Percentiles rank a stretch among this genome's conserved stretches.
Conservation (phyloP, 2,888 invertebrate species). For the Falcaria lacertinaria region DNA sequence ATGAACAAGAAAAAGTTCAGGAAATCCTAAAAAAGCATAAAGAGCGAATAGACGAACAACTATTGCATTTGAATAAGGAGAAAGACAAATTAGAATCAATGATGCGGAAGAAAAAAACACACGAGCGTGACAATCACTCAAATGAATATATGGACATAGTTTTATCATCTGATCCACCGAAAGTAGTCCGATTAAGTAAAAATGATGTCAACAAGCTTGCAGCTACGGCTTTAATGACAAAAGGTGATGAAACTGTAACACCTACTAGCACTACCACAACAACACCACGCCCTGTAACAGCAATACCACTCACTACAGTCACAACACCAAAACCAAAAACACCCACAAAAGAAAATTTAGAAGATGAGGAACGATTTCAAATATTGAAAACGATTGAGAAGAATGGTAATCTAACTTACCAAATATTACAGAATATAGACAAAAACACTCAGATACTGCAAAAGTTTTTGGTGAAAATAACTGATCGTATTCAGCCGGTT, state of each 20-base stretch:
- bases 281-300: slow-evolving; percentile 2
- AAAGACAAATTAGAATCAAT: slow-evolving; percentile 37
- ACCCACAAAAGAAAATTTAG: slow-evolving; percentile 11
- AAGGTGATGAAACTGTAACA: neutral
- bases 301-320: slow-evolving; percentile 1
- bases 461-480: slow-evolving; percentile 44
- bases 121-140: slow-evolving; percentile 6
- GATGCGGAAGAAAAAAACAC: slow-evolving; percentile 8
- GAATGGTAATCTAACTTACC: slow-evolving; percentile 50
- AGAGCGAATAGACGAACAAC: slow-evolving; percentile 43
- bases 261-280: slow-evolving; percentile 5
- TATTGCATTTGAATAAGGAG: slow-evolving; percentile 42
- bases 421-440: slow-evolving; percentile 56
- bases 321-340: slow-evolving; percentile 9
- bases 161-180: slow-evolving; percentile 19
- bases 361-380: slow-evolving; percentile 19
- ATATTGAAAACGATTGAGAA: slow-evolving; percentile 37
- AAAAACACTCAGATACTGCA: slow-evolving; percentile 53
- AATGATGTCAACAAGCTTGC: slow-evolving; percentile 19
- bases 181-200: slow-evolving; percentile 18
- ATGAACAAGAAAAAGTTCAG: slow-evolving; percentile 39
- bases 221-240: slow-evolving; percentile 10
- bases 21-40: slow-evolving; percentile 43
- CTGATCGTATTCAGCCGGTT: slow-evolving; percentile 21
- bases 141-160: slow-evolving; percentile 21